Evolutionary conservation across 2,113 vertebrate genomes (phyloP), one percentile per base, ranked within the genome.

Genomic region (Sebastes schlegelii): DNA sequence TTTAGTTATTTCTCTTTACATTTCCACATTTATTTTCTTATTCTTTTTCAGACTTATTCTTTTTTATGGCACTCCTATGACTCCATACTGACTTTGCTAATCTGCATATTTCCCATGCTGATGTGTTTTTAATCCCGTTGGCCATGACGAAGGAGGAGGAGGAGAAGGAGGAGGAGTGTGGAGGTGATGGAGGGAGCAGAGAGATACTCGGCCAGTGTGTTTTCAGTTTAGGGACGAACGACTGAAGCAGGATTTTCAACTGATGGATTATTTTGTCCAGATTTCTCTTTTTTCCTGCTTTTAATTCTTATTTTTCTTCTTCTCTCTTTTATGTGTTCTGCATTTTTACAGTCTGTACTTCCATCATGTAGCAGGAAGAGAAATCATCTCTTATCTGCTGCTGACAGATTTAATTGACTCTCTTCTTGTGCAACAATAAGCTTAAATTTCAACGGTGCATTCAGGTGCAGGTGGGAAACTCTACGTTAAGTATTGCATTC

Each of bases 101-200:
- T 90, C 89, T 90, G 63, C 74, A 73, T 54, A 75, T 90, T 92
- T 91, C 91, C 91, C 90, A 90, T 92, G 89, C 90, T 13, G 4
- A 17, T 34, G 81, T 65, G 12, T 1, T 74, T 84, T 90, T 91
- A 92, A 92, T 92, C 90, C 85, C 0, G 63, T 69, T 3, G 19
- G 61, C 49, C 52, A 63, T 62, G 71, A 79, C 1, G 5, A 65
- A 67, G 26, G 21, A 60, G 51, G 43, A 51, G 40, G 83, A 79
- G 60, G 70, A 69, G 60, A 16, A 80, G 66, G 68, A 66, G 66
- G 23, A 65, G 63, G 46, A 58, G 49, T 76, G 40, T 34, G 6
- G 52, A 75, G 66, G 65, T 46, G 71, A 4, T 43, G 19, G 75
- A 64, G 26, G 21, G 68, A 83, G 77, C 63, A 46, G 73, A 52